Percentiles rank a stretch among this genome's conserved stretches.
Conservation (phyloP, 1,140 invertebrate species). For the Diabrotica virgifera region DNA sequence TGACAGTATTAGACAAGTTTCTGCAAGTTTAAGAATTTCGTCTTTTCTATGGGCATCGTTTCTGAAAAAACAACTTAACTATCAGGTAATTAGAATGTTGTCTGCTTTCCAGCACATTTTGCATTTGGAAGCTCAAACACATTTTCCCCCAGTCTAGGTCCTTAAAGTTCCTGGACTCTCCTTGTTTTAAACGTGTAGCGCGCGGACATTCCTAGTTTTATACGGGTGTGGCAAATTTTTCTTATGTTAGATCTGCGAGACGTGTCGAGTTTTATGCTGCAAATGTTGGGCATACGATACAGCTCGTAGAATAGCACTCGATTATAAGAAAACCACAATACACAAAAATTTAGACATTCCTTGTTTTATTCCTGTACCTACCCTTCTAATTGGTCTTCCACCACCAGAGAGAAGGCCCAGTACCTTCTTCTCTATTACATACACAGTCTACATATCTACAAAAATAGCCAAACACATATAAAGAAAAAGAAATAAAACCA, state of each 20-base stretch:
- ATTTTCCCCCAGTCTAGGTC: background rate
- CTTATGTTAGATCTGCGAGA: background rate
- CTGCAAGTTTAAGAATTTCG: background rate
- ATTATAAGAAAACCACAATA: background rate
- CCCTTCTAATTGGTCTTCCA: no score
- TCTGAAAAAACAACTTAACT: background rate
- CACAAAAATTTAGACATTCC: background rate
- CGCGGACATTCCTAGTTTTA: constrained; percentile 8
- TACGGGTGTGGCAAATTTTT: background rate
- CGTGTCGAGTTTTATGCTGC: background rate
- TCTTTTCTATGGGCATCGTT: background rate
- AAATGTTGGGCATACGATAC: background rate
- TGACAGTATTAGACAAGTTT: background rate
- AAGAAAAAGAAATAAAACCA: no score
- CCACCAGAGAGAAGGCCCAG: no score
- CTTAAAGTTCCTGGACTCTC: background rate
- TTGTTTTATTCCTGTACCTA: background rate
- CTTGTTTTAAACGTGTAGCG: background rate
- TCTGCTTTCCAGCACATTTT: background rate
- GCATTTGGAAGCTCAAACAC: constrained; percentile 2
- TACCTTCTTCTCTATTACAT: no score
- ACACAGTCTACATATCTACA: no score
- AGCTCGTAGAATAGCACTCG: no score
- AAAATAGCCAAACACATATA: no score
- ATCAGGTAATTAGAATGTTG: background rate